Conservation (phyloP, 1,140 invertebrate species). For the Cheumatopsyche charites region DNA sequence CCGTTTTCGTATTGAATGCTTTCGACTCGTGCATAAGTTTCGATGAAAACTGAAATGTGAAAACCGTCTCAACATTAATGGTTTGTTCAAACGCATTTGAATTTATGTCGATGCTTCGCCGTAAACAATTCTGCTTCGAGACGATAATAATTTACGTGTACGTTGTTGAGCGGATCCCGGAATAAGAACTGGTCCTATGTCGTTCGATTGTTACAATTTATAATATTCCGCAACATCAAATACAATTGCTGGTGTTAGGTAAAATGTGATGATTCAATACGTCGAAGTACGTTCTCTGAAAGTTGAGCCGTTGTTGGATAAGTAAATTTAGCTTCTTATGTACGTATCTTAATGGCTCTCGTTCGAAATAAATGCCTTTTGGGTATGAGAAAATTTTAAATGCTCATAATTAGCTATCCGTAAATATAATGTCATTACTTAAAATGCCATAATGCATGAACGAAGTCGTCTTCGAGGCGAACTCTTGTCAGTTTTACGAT, state of each 20-base stretch:
- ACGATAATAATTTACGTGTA: conserved; percentile 40
- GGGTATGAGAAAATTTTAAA: too few relatives aligned
- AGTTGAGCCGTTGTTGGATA: too few relatives aligned
- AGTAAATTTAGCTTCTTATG: too few relatives aligned
- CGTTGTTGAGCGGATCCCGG: conserved; percentile 15
- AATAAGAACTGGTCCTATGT: conserved; percentile 27
- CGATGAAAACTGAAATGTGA: conserved; percentile 18
- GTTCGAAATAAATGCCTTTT: too few relatives aligned
- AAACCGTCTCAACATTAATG: conserved; percentile 38
- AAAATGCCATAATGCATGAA: neutral
- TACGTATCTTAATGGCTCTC: too few relatives aligned
- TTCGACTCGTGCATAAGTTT: neutral
- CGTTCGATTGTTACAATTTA: conserved; percentile 37
- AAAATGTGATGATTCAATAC: neutral
- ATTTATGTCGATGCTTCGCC: conserved; percentile 43
- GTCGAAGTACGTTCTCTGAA: too few relatives aligned
- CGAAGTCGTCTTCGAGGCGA: neutral
- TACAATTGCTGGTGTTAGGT: too few relatives aligned
- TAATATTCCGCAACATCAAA: conserved; percentile 15
- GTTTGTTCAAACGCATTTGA: conserved; percentile 42
- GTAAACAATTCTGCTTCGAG: conserved; percentile 41
- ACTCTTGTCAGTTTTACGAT: neutral
- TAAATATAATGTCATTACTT: neutral
- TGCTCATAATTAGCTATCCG: too few relatives aligned
- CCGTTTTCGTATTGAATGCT: neutral